phyloP scores from a whole-genome alignment of 2,888 invertebrate species.

The Cinara cedri region DNA sequence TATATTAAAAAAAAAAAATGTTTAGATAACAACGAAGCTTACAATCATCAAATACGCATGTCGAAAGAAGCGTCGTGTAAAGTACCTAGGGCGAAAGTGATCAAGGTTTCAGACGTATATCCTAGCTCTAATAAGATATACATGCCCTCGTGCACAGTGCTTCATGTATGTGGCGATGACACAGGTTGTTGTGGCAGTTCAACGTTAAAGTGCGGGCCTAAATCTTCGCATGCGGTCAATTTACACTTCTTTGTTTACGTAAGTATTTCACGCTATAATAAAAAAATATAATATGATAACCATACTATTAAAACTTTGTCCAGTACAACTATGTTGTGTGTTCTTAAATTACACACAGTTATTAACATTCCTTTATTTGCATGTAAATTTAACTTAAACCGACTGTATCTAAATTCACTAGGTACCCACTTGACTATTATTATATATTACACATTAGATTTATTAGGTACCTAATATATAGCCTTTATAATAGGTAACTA shows the following conservation, averaged over 20 bases:
- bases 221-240: conserved; percentile 73
- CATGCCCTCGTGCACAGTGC: conserved; percentile 82
- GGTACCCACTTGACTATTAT: too few relatives aligned
- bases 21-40: conserved; percentile 46
- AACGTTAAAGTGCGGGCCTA: conserved; percentile 77
- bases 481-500: too few relatives aligned
- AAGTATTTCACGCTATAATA: conserved; percentile 65
- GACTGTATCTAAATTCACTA: too few relatives aligned
- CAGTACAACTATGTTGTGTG: too few relatives aligned
- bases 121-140: conserved; percentile 76
- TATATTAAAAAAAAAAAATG: too few relatives aligned
- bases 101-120: conserved; percentile 75
- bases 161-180: conserved; percentile 86
- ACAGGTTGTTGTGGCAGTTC: conserved; percentile 83
- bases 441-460: too few relatives aligned
- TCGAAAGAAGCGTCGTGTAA: conserved; percentile 69
- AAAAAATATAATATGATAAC: not conserved
- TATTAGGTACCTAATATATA: too few relatives aligned
- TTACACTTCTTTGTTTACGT: conserved; percentile 75
- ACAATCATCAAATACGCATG: conserved; percentile 64
- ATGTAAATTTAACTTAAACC: too few relatives aligned
- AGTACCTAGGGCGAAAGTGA: conserved; percentile 76
- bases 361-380: too few relatives aligned
- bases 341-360: too few relatives aligned
- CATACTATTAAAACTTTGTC: not conserved